Conservation (phyloP, 2,113 vertebrate genomes). For the Laticauda colubrina region DNA sequence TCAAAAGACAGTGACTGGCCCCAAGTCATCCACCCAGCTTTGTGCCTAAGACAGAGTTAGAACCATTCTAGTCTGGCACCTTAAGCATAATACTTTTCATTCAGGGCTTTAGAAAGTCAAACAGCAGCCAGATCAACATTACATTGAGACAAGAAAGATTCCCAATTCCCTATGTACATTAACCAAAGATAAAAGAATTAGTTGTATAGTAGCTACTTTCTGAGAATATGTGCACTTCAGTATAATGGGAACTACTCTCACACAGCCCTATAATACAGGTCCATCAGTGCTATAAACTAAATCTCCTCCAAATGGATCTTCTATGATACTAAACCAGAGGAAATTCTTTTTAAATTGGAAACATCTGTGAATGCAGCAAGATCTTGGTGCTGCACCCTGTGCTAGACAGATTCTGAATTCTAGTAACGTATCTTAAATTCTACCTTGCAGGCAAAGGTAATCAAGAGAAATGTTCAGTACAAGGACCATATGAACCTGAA, state of each 20-base stretch:
- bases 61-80: background rate
- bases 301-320: background rate
- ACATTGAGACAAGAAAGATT: background rate
- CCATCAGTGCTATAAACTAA: background rate
- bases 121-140: background rate
- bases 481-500: background rate
- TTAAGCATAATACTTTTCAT: background rate
- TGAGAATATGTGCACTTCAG: background rate
- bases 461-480: background rate
- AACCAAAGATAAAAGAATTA: background rate
- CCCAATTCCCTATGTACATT: background rate
- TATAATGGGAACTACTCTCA: background rate
- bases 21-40: background rate
- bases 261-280: background rate
- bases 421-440: background rate
- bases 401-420: background rate
- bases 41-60: background rate
- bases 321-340: background rate
- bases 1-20: background rate
- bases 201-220: background rate
- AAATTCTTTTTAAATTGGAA: background rate
- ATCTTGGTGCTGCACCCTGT: background rate
- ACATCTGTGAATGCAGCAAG: background rate
- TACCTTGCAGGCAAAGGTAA: background rate
- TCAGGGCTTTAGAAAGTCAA: background rate